These are phyloP conservation scores for Pandion haliaetus DNA, from an alignment of 2,113 vertebrate genomes.

Conservation along the genomic window DNA sequence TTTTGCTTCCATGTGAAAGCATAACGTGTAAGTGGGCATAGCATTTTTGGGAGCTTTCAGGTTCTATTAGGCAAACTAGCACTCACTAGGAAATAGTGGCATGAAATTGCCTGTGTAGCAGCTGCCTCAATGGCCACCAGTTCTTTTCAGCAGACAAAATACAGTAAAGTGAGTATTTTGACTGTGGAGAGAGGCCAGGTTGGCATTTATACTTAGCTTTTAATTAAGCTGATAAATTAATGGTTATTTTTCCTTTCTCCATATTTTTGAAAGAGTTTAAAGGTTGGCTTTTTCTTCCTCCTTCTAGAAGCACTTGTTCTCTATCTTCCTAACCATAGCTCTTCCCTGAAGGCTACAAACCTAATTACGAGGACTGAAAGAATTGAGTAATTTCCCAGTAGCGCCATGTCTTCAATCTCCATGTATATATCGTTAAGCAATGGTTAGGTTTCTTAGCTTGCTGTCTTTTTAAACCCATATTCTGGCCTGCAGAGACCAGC, in stretches of 20 bases:
- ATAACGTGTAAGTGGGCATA: not conserved
- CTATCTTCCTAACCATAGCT: not conserved
- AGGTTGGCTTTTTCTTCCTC: not conserved
- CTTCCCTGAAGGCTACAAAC: constrained; percentile 23
- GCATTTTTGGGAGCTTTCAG: not conserved
- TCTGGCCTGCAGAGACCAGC: not conserved
- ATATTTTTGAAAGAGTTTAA: not conserved
- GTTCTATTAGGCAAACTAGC: not conserved
- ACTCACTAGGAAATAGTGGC: not conserved
- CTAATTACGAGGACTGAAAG: not conserved
- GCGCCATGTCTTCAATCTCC: not conserved
- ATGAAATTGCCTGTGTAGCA: not conserved
- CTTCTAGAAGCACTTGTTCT: not conserved
- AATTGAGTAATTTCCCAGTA: not conserved
- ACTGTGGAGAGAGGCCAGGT: not conserved
- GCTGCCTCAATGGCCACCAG: not conserved
- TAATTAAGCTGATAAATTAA: not conserved
- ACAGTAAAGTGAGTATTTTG: not conserved
- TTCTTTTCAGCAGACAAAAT: not conserved
- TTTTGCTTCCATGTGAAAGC: not conserved
- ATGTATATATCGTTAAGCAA: not conserved
- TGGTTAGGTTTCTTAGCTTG: not conserved
- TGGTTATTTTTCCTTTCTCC: not conserved
- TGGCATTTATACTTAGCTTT: not conserved
- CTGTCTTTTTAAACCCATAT: not conserved